A percentile compares a stretch with the other conserved stretches of the same genome.
phyloP scores from a whole-genome alignment of 92 coral and sea anemone species.

The Porites cylindrica region DNA sequence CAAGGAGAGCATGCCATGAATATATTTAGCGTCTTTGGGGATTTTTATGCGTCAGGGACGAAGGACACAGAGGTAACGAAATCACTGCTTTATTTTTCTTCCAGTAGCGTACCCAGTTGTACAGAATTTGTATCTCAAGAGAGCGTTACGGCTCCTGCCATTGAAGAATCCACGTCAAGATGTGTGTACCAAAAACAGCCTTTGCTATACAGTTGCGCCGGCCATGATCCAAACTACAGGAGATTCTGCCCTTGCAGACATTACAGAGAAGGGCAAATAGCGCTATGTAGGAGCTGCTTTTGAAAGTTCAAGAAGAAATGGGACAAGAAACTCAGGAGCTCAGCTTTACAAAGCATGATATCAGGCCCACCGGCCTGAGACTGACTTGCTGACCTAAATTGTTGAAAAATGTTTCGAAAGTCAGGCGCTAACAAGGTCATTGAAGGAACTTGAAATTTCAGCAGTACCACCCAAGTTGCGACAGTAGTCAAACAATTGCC shows the following conservation, averaged over 20 bases:
- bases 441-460: too few species aligned
- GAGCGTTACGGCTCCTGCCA: conserved; percentile 71
- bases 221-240: conserved; percentile 52
- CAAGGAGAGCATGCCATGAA: too few species aligned
- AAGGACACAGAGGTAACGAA: too few species aligned
- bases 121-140: conserved; percentile 44
- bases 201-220: conserved; percentile 70
- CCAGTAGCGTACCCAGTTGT: conserved; percentile 68
- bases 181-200: conserved; percentile 74
- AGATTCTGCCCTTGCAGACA: conserved; percentile 84
- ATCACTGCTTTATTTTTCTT: background rate
- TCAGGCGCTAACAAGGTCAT: too few species aligned
- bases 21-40: too few species aligned
- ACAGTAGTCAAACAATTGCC: too few species aligned
- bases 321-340: background rate
- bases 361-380: too few species aligned
- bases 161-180: conserved; percentile 48
- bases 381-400: too few species aligned
- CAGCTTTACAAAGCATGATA: too few species aligned
- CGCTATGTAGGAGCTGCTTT: conserved; percentile 73
- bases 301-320: conserved; percentile 4
- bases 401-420: too few species aligned
- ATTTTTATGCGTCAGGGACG: too few species aligned
- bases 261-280: conserved; percentile 72
- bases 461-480: too few species aligned